Evolutionary conservation across 92 coral and sea anemone genomes (phyloP), one percentile per base, ranked within the genome.

Genomic region (Diadumene lineata): DNA sequence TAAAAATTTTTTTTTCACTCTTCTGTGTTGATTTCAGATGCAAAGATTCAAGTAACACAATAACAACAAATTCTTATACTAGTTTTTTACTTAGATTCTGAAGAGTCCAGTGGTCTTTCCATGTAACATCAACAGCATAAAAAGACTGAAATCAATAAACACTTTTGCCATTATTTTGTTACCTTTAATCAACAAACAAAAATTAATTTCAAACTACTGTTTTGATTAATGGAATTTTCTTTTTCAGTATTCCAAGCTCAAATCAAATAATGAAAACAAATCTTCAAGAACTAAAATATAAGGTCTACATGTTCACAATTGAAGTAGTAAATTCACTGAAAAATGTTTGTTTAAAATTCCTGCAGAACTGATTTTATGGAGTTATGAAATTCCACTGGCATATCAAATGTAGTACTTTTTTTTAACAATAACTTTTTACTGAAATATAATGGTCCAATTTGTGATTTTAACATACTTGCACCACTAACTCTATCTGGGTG

Each of bases 391-490:
- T 6, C 4, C 28, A 1, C 1, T 60, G 65, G 65, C 65, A 60
- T 60, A 1, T 23, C 28, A 60, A 60, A 60, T 7, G 31, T 25
- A 8, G 65, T 60, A 3, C 7, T 23, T 60, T 8, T 60, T 18
- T 26, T 60, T 32, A 60, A 18, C 17, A 2, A 4, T 3, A 60
- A 60, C 3, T 60, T 60, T 23, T 7, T 21, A 23, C 23, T 11
- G 24, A 7, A 60, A 23, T 60, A 60, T 18, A 60, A 60, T 1
- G 65, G 65, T 26, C 65, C 65, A 60, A 60, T 60, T 60, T 60
- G 23, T 18, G 65, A 60, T 23, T 60, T 60, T 1, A 60, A 7
- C 1, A 60, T 60, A 24, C 17, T 60, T n/a, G n/a, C n/a, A n/a
- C n/a, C n/a, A n/a, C n/a, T n/a, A n/a, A n/a, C n/a, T n/a, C n/a